Conservation (phyloP, 2,113 vertebrate species). For the Sinocyclocheilus maitianheensis region DNA sequence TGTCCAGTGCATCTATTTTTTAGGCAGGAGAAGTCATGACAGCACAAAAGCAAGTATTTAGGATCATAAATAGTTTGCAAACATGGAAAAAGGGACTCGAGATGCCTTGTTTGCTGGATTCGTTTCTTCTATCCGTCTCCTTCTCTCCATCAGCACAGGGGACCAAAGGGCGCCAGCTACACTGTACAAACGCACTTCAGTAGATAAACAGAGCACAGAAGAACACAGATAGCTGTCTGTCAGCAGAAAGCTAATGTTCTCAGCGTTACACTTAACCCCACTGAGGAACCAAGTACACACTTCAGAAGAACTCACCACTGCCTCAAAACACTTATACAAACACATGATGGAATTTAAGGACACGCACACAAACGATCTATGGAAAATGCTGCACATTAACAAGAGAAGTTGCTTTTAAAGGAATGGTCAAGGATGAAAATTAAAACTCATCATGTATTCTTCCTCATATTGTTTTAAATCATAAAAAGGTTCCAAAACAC, state of each 20-base stretch:
- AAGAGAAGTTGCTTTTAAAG: background rate
- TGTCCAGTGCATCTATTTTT: background rate
- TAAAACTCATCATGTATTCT: background rate
- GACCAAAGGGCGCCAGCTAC: background rate
- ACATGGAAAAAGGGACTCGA: background rate
- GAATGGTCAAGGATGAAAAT: background rate
- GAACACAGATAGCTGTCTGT: background rate
- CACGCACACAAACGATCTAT: background rate
- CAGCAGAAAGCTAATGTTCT: background rate
- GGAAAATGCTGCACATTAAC: background rate
- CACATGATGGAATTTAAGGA: background rate
- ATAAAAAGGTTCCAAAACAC: background rate
- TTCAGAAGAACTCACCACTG: background rate
- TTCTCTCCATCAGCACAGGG: background rate
- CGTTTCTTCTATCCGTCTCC: background rate
- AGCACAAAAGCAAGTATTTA: background rate
- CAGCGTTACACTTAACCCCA: background rate
- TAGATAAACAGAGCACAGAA: background rate
- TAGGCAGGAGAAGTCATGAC: background rate
- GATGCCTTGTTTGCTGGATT: background rate
- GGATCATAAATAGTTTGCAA: background rate
- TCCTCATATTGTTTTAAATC: background rate
- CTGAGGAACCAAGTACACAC: slow-evolving; percentile 1
- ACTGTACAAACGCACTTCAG: background rate
- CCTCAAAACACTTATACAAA: background rate